A percentile compares a stretch with the other conserved stretches of the same genome.
phyloP scores from a whole-genome alignment of 2,113 vertebrate genomes.

The Siniperca knerii region DNA sequence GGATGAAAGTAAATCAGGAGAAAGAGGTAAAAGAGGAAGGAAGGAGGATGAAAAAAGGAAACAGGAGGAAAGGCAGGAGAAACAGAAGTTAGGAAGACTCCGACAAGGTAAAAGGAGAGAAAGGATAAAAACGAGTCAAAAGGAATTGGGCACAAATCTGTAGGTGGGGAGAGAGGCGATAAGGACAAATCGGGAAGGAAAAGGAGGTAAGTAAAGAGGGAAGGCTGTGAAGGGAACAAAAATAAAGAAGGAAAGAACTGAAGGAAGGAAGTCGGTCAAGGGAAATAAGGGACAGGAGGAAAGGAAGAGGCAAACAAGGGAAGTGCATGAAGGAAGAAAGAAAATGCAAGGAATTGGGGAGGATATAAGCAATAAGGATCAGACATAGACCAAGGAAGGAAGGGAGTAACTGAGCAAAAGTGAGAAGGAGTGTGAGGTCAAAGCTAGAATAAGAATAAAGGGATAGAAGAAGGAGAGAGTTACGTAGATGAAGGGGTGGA shows the following conservation, averaged over 20 bases:
- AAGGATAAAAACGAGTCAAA: not conserved
- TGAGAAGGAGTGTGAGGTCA: slow-evolving; percentile 7
- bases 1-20: not conserved
- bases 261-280: not conserved
- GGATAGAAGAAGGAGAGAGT: not conserved
- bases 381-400: not conserved
- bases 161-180: not conserved
- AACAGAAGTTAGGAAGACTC: too few species aligned
- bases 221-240: too few species aligned
- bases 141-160: too few species aligned
- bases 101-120: too few species aligned
- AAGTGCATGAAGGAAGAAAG: not conserved
- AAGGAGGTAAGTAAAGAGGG: too few species aligned
- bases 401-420: not conserved
- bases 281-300: not conserved
- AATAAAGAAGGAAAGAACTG: not conserved
- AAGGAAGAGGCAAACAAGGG: not conserved
- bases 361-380: not conserved
- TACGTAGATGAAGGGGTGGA: not conserved
- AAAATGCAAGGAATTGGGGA: not conserved
- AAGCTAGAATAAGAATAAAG: not conserved
- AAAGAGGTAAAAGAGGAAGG: not conserved
- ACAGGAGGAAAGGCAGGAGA: too few species aligned
- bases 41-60: not conserved
- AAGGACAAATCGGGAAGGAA: not conserved